phyloP scores from a whole-genome alignment of 2,888 invertebrate species.

The Limnephilus rhombicus region DNA sequence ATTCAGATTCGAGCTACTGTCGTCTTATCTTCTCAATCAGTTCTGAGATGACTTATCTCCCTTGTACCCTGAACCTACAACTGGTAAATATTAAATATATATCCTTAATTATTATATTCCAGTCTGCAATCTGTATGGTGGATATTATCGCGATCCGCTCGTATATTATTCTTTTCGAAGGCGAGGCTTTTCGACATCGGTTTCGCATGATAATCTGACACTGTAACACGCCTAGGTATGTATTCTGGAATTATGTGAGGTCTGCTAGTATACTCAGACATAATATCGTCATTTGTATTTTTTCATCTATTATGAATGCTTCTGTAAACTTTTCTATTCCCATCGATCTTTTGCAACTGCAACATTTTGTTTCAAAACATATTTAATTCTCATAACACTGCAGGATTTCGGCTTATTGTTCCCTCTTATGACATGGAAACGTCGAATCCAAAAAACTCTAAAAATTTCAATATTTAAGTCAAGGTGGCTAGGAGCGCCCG shows the following conservation, averaged over 20 bases:
- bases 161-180: neutral
- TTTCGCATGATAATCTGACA: neutral
- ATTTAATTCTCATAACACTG: neutral
- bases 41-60: slow-evolving; percentile 38
- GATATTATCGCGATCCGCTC: slow-evolving; percentile 20
- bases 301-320: neutral
- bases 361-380: neutral
- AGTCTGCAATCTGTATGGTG: neutral
- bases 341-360: neutral
- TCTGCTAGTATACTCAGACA: neutral
- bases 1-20: slow-evolving; percentile 39
- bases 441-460: neutral
- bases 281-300: neutral
- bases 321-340: neutral
- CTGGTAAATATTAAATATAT: slow-evolving; percentile 17
- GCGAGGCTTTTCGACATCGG: slow-evolving; percentile 2
- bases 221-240: neutral
- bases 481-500: no score
- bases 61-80: neutral
- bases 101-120: slow-evolving; percentile 45
- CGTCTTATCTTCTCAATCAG: slow-evolving; percentile 18
- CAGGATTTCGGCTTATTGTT: neutral
- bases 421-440: neutral
- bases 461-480: no score
- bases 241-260: neutral